Evolutionary conservation across 2,113 vertebrate genomes (phyloP).

Genomic region (Phalacrocorax carbo): DNA sequence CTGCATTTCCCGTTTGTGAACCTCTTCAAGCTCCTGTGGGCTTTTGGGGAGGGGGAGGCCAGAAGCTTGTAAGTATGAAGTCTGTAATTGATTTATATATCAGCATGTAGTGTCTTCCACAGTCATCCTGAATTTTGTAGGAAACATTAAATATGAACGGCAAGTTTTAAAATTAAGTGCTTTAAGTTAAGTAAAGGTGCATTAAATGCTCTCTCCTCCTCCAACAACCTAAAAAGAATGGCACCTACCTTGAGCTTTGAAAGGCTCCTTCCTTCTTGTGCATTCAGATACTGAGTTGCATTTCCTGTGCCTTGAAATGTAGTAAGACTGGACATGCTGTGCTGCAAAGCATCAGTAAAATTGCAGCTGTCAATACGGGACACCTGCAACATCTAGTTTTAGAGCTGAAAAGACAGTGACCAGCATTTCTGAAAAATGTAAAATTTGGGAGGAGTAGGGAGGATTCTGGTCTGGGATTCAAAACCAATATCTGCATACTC

Average conservation of each 20-base stretch:
- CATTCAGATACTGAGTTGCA: neutral
- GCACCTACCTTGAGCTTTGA: neutral
- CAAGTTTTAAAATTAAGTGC: neutral
- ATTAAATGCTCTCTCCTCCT: neutral
- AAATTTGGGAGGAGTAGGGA: neutral
- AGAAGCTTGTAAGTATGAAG: neutral
- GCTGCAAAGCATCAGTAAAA: neutral
- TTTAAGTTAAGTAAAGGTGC: neutral
- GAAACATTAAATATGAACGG: neutral
- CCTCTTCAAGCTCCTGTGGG: neutral
- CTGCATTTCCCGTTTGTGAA: neutral
- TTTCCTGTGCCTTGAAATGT: neutral
- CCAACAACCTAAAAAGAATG: neutral
- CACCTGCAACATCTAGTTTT: neutral
- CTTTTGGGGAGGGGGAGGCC: neutral
- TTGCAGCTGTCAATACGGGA: neutral
- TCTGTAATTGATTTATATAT: neutral
- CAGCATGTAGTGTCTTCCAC: neutral
- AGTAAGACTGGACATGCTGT: slow-evolving; percentile 24
- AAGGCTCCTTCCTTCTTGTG: neutral
- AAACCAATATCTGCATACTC: neutral
- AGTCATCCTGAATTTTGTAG: neutral
- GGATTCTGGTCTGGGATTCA: neutral
- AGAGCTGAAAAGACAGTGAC: neutral
- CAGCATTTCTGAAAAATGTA: neutral